Evolutionary conservation across 2,888 invertebrate species (phyloP), one percentile per base, ranked within the genome.

Genomic region (Polyommatus iphigenia): DNA sequence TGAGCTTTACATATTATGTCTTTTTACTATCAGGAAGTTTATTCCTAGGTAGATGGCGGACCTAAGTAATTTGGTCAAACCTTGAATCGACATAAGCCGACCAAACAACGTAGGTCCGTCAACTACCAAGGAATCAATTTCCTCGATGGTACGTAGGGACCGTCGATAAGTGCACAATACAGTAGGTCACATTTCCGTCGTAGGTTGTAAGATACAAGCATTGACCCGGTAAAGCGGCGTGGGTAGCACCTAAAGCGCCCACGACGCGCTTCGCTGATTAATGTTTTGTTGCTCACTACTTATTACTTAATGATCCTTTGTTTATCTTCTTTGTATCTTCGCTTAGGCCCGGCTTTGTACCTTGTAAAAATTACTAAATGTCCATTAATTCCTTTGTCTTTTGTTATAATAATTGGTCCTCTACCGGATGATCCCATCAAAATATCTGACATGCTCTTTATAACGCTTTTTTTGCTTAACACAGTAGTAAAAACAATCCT

Each of bases 161-260:
- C 18, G 15, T 54, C 18, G 15, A 54, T 54, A 18, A 15, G 50
- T 50, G 4, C 20, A 62, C 20, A 8, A 62, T 62, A 24, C 20
- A 24, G 0, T 20, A 24, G 24, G 62, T 24, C 62, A 62, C 62
- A 24, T 20, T 62, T 54, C 54, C 59, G 59, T 20, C 10, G 20
- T 62, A 20, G 10, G 62, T 62, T 10, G 73, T 41, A 72, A 41
- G 46, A 54, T 18, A 54, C 75, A 75, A 54, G 50, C 75, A 50
- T 75, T 75, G 75, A 75, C 75, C 54, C 18, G 73, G 24, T 50
- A 75, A 75, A 75, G 13, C 5, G 13, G n/a, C 8, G 50, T 75
- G 75, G 50, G 75, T 18, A 50, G 75, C 29, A 3, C 18, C 18
- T 54, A 24, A 32, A 36, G 36, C 75, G 29, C 75, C 75, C 75